Evolutionary conservation across 92 coral and sea anemone genomes (phyloP).

Genomic region (Porites cylindrica): DNA sequence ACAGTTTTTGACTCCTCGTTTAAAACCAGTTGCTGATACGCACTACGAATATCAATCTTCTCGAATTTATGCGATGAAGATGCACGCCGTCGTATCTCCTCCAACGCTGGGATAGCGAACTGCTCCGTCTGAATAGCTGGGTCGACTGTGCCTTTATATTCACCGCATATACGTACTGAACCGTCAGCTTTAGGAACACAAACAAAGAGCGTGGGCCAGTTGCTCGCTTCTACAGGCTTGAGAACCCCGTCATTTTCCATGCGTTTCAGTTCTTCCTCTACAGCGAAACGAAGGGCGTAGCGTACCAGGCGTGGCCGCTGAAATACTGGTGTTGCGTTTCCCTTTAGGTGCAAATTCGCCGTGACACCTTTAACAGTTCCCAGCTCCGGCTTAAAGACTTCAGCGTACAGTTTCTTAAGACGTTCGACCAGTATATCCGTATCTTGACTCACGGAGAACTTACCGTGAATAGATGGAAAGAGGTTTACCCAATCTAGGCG

Average conservation of each 20-base stretch:
- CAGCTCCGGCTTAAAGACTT: conserved; percentile 20
- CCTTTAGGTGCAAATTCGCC: conserved; percentile 22
- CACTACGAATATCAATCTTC: neutral
- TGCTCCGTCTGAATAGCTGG: conserved; percentile 42
- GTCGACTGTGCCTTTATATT: conserved; percentile 47
- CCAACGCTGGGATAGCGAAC: conserved; percentile 28
- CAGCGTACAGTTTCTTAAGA: conserved; percentile 22
- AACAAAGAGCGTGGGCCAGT: conserved; percentile 43
- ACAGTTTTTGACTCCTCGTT: conserved; percentile 25
- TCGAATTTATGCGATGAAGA: neutral
- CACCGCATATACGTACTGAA: conserved; percentile 44
- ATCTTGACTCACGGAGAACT: neutral
- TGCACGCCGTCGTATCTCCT: neutral
- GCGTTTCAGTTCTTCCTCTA: neutral
- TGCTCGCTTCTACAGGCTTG: conserved; percentile 40
- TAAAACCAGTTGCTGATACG: conserved; percentile 4
- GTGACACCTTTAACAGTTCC: conserved; percentile 30
- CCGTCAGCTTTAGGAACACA: conserved; percentile 1
- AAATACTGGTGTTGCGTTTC: neutral
- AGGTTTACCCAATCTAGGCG: conserved; percentile 31
- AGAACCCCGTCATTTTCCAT: neutral
- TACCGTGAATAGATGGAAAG: neutral
- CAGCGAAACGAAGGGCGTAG: conserved; percentile 26
- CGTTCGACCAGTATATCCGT: neutral
- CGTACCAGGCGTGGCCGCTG: conserved; percentile 35